phyloP scores from a whole-genome alignment of 2,797 vertebrate species.

The Sebastes hubbsi region DNA sequence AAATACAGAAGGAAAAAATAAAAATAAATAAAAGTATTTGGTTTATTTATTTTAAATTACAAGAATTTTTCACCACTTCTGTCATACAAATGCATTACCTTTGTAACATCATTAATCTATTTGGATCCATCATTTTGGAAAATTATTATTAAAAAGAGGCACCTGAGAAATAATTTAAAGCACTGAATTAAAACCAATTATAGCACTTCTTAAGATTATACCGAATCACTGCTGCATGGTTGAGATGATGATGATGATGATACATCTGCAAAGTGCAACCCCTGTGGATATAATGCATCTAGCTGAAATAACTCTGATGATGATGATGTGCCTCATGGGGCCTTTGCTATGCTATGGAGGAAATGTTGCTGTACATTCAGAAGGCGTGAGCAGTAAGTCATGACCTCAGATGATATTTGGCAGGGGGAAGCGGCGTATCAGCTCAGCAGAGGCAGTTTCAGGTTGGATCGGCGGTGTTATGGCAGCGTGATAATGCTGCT shows the following conservation, averaged over 20 bases:
- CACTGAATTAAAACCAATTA: not conserved
- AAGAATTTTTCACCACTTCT: not conserved
- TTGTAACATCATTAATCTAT: not conserved
- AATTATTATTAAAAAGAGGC: constrained; percentile 4
- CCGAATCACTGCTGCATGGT: not conserved
- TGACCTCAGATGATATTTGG: constrained; percentile 37
- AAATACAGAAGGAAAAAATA: too few relatives aligned
- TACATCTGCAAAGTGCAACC: not conserved
- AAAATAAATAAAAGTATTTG: too few relatives aligned
- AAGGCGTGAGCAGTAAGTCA: not conserved
- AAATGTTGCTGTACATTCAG: constrained; percentile 7
- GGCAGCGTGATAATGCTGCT: constrained; percentile 44
- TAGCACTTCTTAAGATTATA: not conserved
- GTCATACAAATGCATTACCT: not conserved
- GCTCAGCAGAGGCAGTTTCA: constrained; percentile 35
- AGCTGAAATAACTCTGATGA: not conserved
- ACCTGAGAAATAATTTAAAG: constrained; percentile 3
- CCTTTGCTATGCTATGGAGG: not conserved
- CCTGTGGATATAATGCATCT: not conserved
- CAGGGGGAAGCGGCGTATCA: not conserved
- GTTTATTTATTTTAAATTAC: too few relatives aligned
- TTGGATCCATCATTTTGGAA: not conserved
- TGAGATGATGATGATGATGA: constrained; percentile 26
- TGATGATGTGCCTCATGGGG: not conserved
- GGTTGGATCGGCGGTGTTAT: constrained; percentile 40